Percentiles rank a stretch among this genome's conserved stretches.
Evolutionary conservation across 2,797 vertebrate species (phyloP).

Genomic region (Acanthis flammea): DNA sequence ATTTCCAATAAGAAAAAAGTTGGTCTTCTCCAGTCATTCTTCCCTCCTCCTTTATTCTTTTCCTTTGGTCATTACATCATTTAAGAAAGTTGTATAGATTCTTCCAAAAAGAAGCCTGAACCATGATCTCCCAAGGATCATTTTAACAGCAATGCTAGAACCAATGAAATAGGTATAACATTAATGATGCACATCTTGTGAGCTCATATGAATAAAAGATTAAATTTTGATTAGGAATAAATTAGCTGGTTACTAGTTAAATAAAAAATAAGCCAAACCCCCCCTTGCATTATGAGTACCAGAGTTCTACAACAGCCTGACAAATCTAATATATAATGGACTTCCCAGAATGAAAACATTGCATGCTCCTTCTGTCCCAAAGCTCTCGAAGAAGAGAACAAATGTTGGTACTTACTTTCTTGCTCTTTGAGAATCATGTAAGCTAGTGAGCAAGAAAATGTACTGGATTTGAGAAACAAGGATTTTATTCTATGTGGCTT

Average conservation of each 20-base stretch:
- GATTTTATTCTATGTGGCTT: neutral
- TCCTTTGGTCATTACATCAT: neutral
- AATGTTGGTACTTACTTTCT: neutral
- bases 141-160: neutral
- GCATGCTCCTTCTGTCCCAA: neutral
- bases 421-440: neutral
- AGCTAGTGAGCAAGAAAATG: neutral
- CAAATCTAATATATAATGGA: neutral
- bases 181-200: neutral
- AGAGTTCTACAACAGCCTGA: neutral
- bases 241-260: neutral
- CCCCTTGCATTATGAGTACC: neutral
- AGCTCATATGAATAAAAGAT: neutral
- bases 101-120: neutral
- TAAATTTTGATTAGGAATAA: neutral
- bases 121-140: neutral
- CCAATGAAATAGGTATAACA: neutral
- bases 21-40: neutral
- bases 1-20: neutral
- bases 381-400: neutral
- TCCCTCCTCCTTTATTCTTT: neutral
- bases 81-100: neutral
- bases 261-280: neutral
- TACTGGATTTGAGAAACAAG: accelerated
- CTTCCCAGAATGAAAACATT: neutral